phyloP scores from a whole-genome alignment of 2,888 invertebrate genomes.

The Cheilosia impressa region DNA sequence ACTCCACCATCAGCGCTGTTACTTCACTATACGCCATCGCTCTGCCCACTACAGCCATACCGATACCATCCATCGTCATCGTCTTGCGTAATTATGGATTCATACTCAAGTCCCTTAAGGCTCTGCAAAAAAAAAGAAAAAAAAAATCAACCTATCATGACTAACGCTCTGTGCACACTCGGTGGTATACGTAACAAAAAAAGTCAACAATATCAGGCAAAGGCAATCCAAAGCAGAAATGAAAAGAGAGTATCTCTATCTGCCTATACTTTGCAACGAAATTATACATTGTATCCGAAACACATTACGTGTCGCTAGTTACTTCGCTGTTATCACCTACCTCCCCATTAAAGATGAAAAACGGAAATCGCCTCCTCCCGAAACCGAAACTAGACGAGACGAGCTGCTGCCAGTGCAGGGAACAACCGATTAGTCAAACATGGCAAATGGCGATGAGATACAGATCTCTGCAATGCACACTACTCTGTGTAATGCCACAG shows the following conservation, averaged over 20 bases:
- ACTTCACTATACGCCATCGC: constrained; percentile 6
- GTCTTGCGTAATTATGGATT: constrained; percentile 65
- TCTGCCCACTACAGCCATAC: background rate
- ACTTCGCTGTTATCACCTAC: constrained; percentile 14
- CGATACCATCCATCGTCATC: constrained; percentile 8
- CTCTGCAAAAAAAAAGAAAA: constrained; percentile 32
- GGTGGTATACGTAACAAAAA: constrained; percentile 65
- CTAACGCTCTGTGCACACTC: constrained; percentile 50
- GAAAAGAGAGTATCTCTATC: background rate
- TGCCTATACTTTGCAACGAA: constrained; percentile 19
- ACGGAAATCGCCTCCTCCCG: constrained; percentile 50
- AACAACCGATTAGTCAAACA: constrained; percentile 53
- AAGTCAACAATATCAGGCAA: constrained; percentile 11
- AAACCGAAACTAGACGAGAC: constrained; percentile 18
- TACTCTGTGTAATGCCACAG: constrained; percentile 54
- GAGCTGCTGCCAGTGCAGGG: background rate
- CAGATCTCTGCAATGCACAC: constrained; percentile 38
- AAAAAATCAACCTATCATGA: constrained; percentile 42
- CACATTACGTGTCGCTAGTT: constrained; percentile 38
- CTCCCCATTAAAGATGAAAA: background rate
- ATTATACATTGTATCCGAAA: constrained; percentile 33
- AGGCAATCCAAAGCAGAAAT: constrained; percentile 3
- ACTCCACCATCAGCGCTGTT: constrained; percentile 25
- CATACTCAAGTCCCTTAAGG: constrained; percentile 61
- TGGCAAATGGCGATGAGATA: constrained; percentile 46